These are phyloP conservation scores for Stenolophus ochropezus DNA, from an alignment of 2,888 invertebrate genomes.

Conservation along the genomic window DNA sequence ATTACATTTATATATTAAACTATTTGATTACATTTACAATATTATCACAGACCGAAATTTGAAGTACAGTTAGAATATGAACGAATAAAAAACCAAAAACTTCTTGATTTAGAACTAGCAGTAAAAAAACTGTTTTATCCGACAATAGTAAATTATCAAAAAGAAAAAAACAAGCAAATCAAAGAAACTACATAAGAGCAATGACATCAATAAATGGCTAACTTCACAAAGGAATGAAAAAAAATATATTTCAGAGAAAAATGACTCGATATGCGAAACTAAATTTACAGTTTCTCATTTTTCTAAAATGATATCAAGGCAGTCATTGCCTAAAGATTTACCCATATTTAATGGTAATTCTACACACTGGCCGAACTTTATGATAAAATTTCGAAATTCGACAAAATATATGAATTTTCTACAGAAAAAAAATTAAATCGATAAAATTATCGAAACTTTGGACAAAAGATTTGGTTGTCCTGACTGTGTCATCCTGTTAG, in stretches of 20 bases:
- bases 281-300: too few species aligned
- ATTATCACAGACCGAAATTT: too few species aligned
- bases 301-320: too few species aligned
- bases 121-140: not conserved
- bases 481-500: not conserved
- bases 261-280: too few species aligned
- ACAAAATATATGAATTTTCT: not conserved
- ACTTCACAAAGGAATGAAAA: not conserved
- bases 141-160: not conserved
- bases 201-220: not conserved
- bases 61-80: not conserved
- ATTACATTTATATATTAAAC: too few species aligned
- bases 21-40: too few species aligned
- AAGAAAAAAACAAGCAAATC: not conserved
- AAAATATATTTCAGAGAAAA: not conserved
- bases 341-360: too few species aligned
- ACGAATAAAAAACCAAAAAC: not conserved
- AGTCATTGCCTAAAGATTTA: too few species aligned
- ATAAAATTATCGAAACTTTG: not conserved
- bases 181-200: not conserved
- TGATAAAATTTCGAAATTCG: not conserved
- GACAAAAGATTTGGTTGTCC: not conserved
- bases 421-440: not conserved
- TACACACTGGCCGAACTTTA: constrained; percentile 1
- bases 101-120: not conserved